phyloP scores from a whole-genome alignment of 2,888 invertebrate species.

The Drosophila ustulata region DNA sequence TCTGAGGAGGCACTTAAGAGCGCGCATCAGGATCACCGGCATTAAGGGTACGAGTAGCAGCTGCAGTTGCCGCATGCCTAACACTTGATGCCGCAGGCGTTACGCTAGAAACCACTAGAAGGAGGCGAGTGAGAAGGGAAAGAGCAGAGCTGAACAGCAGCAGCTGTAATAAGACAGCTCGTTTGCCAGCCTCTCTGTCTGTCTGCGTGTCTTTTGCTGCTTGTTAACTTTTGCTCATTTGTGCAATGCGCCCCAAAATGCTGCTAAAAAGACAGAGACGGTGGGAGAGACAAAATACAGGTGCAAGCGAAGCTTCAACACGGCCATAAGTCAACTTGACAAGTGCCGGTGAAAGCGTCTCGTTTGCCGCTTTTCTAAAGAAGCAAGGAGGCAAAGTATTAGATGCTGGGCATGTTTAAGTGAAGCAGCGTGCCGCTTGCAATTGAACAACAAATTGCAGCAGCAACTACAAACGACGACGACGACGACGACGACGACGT shows the following conservation, averaged over 20 bases:
- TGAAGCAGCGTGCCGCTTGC: slow-evolving; percentile 2
- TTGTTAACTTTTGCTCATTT: slow-evolving; percentile 78
- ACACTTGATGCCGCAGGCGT: slow-evolving; percentile 44
- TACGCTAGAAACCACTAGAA: slow-evolving; percentile 50
- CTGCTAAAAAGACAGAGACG: slow-evolving; percentile 8
- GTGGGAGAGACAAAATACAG: slow-evolving; percentile 15
- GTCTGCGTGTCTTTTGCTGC: slow-evolving; percentile 35
- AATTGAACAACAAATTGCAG: slow-evolving; percentile 49
- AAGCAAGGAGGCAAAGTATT: neutral
- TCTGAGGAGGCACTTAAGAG: slow-evolving; percentile 56
- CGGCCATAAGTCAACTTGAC: slow-evolving; percentile 69
- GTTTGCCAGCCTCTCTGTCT: slow-evolving; percentile 46
- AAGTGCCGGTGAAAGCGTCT: slow-evolving; percentile 59
- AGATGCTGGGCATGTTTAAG: slow-evolving; percentile 1
- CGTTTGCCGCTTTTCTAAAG: slow-evolving; percentile 35
- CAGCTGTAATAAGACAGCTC: slow-evolving; percentile 76
- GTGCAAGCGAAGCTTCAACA: slow-evolving; percentile 55
- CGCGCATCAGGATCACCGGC: slow-evolving; percentile 31
- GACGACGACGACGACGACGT: too few relatives aligned
- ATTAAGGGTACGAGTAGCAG: slow-evolving; percentile 20
- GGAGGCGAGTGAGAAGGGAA: neutral
- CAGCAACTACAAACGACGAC: slow-evolving; percentile 9
- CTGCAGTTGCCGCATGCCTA: slow-evolving; percentile 51
- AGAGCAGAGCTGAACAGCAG: slow-evolving; percentile 12
- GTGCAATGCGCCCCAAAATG: slow-evolving; percentile 46